Evolutionary conservation across 1,140 invertebrate genomes (phyloP), one percentile per base, ranked within the genome.

Genomic region (Conopomorpha cramerella): DNA sequence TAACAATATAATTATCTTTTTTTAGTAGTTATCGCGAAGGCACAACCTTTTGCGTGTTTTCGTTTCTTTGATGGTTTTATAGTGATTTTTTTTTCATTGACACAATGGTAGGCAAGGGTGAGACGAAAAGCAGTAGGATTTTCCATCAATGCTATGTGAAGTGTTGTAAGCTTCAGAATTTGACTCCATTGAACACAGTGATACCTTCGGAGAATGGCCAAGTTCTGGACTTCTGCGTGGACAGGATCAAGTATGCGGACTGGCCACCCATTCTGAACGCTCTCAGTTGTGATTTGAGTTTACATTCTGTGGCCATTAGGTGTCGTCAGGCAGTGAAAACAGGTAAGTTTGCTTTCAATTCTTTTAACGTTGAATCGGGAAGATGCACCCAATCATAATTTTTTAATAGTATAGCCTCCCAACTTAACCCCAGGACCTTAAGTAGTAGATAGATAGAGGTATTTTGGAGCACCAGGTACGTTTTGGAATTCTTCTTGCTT

Each of bases 201-300:
- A 41, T 71, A 15, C 55, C 70, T 0, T 57, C 65, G 11, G 55
- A 51, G 3, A 77, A 71, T 30, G 68, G 66, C 1, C 71, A 67
- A 33, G 55, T 80, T 3, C 42, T 88, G 33, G 84, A 86, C 39
- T 86, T 87, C 44, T 82, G 79, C 17, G 83, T 82, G 14, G 87
- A 89, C 54, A 78, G 85, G 14, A 78, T 89, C 11, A 88, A 86
- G 51, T 80, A 84, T 39, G 80, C 81, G 23, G 85, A 88, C 33
- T 88, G 86, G 86, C 71, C 66, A n/a, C 85, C 85, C 0, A 83
- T 88, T 7, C 46, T 88, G 16, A 84, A 84, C 38, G 84, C 86
- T 0, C 45, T 89, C 1, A 80, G 83, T 2, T 76, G 82, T 17
- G 87, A 88, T 52, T 71, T 81, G 12, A 83, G 80, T 37, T 67